Conservation (phyloP, 37 sponge, comb jelly and placozoan species). For the Chondrosia reniformis region DNA sequence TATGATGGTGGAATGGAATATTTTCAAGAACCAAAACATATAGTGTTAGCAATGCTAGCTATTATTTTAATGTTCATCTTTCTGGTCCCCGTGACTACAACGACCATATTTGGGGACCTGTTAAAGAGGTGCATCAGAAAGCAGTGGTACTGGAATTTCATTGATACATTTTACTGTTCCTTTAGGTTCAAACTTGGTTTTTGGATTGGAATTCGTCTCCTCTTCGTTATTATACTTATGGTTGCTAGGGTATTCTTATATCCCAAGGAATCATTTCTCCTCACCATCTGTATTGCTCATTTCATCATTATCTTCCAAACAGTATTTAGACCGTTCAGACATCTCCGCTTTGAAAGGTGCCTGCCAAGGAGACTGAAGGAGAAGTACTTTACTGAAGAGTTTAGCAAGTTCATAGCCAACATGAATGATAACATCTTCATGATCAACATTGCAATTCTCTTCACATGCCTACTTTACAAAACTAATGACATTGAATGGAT, state of each 20-base stretch:
- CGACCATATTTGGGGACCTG: slow-evolving; percentile 10
- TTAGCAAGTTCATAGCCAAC: background rate
- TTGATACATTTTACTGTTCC: slow-evolving; percentile 9
- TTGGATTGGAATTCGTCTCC: slow-evolving; percentile 8
- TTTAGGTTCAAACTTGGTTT: slow-evolving; percentile 17
- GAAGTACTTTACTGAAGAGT: background rate
- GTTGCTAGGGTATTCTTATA: background rate
- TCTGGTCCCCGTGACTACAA: slow-evolving; percentile 18
- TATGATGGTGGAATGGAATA: slow-evolving; percentile 21
- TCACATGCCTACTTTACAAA: background rate
- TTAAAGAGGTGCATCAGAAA: slow-evolving; percentile 8
- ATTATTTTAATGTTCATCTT: background rate
- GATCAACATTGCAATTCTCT: background rate
- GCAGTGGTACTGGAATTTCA: slow-evolving; percentile 5
- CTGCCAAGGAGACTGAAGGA: background rate
- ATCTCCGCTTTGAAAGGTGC: background rate
- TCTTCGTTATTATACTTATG: background rate
- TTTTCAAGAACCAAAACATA: slow-evolving; percentile 16
- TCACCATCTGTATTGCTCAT: background rate
- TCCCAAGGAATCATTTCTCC: background rate
- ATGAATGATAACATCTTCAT: background rate
- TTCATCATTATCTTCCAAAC: background rate
- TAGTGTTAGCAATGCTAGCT: slow-evolving; percentile 6
- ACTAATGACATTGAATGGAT: no score
- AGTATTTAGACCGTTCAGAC: background rate